Evolutionary conservation across 2,113 vertebrate genomes (phyloP), one percentile per base, ranked within the genome.

Genomic region (Campylomormyrus tamandua): DNA sequence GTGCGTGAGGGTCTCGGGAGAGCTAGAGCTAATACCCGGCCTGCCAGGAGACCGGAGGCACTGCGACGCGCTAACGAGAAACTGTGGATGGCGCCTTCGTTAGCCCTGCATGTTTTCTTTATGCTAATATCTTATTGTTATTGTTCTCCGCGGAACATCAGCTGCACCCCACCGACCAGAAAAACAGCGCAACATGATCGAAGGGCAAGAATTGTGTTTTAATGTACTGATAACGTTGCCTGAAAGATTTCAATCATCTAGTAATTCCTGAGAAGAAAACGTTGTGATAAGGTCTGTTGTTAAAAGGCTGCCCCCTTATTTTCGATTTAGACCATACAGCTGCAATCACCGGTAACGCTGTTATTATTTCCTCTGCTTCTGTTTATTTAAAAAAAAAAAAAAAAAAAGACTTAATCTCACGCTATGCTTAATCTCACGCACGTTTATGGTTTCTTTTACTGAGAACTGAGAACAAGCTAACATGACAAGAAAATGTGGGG

Each of bases 311-410:
- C 49, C 85, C 24, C 49, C 85, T 27, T 11, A 53, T 53, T 87
- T 56, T 87, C 2, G 9, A 48, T 84, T 48, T 45, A 10, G 39
- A 24, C 83, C 50, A 53, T 31, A 6, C 35, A 35, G 85, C 24
- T 35, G 49, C 85, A 87, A 31, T 87, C 31, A 87, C 85, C 50
- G n/a, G 10, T 52, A 53, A 27, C n/a, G 27, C 13, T 15, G 5
- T 35, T 87, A 53, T 87, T 87, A 53, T 56, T 87, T 87, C 85
- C 50, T 56, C 85, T 35, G 31, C 85, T 49, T n/a, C 85, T 53
- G 85, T 53, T 87, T 53, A 39, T 87, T 87, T 31, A 52, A 39
- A 52, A 21, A 83, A 83, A 83, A 52, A 83, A 83, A 52, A 52
- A 17, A 50, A 42, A 53, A 56, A 42, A 19, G n/a, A 19, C 74